These are phyloP conservation scores for Periophthalmus modestus DNA, from an alignment of 2,113 vertebrate species.

Conservation along the genomic window DNA sequence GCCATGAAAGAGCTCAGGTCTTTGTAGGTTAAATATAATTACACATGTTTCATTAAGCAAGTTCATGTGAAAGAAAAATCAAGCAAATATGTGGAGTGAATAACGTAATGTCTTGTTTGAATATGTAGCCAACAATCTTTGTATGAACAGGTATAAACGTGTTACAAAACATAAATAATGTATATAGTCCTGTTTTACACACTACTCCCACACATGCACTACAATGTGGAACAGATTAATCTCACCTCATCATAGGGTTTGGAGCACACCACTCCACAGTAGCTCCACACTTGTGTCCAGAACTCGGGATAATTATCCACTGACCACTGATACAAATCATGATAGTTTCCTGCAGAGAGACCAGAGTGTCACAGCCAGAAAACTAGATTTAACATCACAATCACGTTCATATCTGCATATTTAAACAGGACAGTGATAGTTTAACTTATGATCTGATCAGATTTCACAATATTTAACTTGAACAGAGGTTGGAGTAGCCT, in stretches of 20 bases:
- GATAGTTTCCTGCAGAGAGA: slow-evolving; percentile 80
- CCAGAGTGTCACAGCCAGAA: slow-evolving; percentile 3
- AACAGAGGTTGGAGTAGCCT: neutral
- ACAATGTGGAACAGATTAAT: neutral
- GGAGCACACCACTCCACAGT: slow-evolving; percentile 85
- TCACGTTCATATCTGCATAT: too few relatives aligned
- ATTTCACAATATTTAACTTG: neutral
- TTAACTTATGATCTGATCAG: neutral
- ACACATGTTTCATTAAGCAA: too few relatives aligned
- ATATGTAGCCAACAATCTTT: neutral
- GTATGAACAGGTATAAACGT: neutral
- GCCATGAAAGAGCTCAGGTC: too few relatives aligned
- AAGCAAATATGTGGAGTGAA: neutral
- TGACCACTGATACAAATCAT: slow-evolving; percentile 93
- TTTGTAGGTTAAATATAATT: too few relatives aligned
- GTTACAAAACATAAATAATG: too few relatives aligned
- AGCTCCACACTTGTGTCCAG: slow-evolving; percentile 93
- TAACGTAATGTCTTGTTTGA: neutral
- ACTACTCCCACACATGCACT: neutral
- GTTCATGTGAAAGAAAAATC: neutral
- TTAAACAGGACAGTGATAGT: too few relatives aligned
- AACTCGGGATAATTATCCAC: slow-evolving; percentile 88
- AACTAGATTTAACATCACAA: neutral
- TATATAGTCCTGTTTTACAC: neutral
- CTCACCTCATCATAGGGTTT: slow-evolving; percentile 88